Conservation (phyloP, 92 coral and sea anemone genomes). For the Diadumene lineata region DNA sequence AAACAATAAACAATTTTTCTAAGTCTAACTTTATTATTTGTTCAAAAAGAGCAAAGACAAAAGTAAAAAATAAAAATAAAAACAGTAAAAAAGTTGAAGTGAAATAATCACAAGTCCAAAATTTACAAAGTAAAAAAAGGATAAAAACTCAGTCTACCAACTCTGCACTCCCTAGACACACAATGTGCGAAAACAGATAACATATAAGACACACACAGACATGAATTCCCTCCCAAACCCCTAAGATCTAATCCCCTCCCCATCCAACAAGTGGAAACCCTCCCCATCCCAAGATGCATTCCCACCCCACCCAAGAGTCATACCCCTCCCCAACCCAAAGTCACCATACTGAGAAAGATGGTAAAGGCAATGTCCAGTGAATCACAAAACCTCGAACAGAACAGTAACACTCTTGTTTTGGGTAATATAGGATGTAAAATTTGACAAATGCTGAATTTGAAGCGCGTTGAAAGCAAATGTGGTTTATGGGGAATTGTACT, state of each 20-base stretch:
- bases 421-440: background rate
- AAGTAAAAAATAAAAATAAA: background rate
- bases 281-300: background rate
- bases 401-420: background rate
- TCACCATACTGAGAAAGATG: conserved; percentile 13
- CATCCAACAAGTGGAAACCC: background rate
- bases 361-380: background rate
- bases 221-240: background rate
- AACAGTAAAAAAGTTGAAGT: background rate
- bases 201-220: no score
- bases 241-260: background rate
- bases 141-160: background rate
- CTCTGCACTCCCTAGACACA: no score
- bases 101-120: background rate
- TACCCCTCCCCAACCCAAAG: background rate
- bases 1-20: background rate
- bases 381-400: no score
- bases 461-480: no score
- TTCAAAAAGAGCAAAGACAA: background rate
- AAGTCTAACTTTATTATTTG: background rate
- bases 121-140: background rate
- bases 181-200: no score
- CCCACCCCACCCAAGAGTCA: background rate
- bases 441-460: no score
- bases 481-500: no score